phyloP scores from a whole-genome alignment of 2,888 invertebrate genomes.

The Tetramorium bicarinatum region DNA sequence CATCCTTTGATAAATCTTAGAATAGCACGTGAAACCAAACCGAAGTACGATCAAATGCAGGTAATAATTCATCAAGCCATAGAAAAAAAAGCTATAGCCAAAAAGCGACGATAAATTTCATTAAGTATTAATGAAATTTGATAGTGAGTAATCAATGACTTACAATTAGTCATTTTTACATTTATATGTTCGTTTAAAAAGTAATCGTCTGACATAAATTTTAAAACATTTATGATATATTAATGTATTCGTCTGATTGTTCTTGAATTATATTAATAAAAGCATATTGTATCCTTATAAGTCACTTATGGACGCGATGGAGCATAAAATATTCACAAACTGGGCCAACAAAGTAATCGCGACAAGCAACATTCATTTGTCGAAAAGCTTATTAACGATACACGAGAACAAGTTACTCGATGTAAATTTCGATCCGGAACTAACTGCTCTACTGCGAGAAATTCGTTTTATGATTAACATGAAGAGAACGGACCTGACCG shows the following conservation, averaged over 20 bases:
- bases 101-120: neutral
- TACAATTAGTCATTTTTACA: neutral
- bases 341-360: conserved; percentile 91
- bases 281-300: conserved; percentile 50
- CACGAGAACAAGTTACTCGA: conserved; percentile 87
- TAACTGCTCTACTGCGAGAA: conserved; percentile 93
- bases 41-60: conserved; percentile 77
- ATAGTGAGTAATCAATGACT: neutral
- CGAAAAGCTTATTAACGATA: conserved; percentile 89
- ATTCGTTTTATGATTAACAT: conserved; percentile 92
- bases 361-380: conserved; percentile 89
- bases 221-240: neutral
- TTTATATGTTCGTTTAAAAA: neutral
- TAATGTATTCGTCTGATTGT: neutral
- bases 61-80: conserved; percentile 67
- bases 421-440: conserved; percentile 91
- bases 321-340: conserved; percentile 89
- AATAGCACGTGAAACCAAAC: conserved; percentile 69
- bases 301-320: conserved; percentile 89
- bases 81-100: neutral
- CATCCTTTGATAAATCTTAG: conserved; percentile 87
- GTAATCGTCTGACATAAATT: neutral
- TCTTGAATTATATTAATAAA: conserved; percentile 19
- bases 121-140: too few relatives aligned
- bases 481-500: conserved; percentile 89